Evolutionary conservation across 1,140 invertebrate genomes (phyloP).

Genomic region (Sitobion miscanthi): DNA sequence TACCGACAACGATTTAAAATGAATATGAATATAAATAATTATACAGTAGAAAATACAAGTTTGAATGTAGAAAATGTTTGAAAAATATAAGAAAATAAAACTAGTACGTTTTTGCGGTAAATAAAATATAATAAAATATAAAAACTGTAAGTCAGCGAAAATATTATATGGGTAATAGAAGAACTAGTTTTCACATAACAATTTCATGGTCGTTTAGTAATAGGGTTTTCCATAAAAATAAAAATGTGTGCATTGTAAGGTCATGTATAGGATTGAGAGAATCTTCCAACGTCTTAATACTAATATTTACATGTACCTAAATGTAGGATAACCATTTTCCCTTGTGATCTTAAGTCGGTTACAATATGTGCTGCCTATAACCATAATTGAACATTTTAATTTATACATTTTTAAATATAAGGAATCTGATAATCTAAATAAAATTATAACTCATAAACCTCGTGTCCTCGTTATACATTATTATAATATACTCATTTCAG

Average conservation of each 20-base stretch:
- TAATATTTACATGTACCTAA: constrained; percentile 21
- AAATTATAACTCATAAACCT: background rate
- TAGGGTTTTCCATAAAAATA: background rate
- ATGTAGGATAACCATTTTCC: background rate
- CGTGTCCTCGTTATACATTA: background rate
- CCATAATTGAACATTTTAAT: background rate
- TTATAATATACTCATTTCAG: background rate
- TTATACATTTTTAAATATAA: background rate
- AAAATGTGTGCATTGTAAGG: background rate
- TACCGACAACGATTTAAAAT: background rate
- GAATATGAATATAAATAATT: background rate
- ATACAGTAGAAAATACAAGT: background rate
- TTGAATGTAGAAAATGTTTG: background rate
- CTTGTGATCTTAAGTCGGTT: background rate
- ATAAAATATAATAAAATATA: background rate
- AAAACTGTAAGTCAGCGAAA: background rate
- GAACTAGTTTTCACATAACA: constrained; percentile 4
- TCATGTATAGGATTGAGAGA: background rate
- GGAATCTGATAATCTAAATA: background rate
- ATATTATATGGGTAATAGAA: background rate
- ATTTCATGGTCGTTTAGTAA: background rate
- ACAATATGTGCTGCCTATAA: background rate
- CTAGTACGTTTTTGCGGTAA: background rate
- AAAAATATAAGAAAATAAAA: background rate
- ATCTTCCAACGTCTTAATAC: background rate